These are phyloP conservation scores for Centropristis striata DNA, from an alignment of 2,113 vertebrate species.

Conservation along the genomic window DNA sequence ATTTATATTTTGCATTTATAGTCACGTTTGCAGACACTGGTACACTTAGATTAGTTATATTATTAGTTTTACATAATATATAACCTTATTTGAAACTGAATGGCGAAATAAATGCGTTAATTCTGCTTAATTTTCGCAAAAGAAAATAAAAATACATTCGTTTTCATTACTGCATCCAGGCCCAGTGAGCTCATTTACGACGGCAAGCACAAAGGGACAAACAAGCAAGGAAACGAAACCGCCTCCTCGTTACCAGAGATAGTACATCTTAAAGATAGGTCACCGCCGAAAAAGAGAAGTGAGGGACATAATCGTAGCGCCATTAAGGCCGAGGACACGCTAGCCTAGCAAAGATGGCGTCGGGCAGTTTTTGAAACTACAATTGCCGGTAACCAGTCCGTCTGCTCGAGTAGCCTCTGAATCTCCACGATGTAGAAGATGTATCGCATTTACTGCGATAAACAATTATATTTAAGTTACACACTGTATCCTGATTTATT, in stretches of 20 bases:
- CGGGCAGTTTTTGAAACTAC: background rate
- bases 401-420: background rate
- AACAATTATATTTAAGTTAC: background rate
- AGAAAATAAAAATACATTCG: no score
- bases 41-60: no score
- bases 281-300: background rate
- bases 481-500: background rate
- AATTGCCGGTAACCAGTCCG: background rate
- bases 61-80: no score
- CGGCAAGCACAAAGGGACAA: constrained; percentile 48
- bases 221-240: background rate
- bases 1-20: no score
- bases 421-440: background rate
- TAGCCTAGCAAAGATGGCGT: constrained; percentile 65
- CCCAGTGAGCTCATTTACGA: background rate
- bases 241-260: background rate
- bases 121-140: no score
- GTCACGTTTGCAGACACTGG: no score
- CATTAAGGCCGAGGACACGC: constrained; percentile 21
- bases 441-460: background rate
- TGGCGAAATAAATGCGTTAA: no score
- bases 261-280: background rate
- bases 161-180: no score
- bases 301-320: background rate
- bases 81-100: no score